Evolutionary conservation across 1,140 invertebrate species (phyloP), one percentile per base, ranked within the genome.

Genomic region (Macrostomum lignano): DNA sequence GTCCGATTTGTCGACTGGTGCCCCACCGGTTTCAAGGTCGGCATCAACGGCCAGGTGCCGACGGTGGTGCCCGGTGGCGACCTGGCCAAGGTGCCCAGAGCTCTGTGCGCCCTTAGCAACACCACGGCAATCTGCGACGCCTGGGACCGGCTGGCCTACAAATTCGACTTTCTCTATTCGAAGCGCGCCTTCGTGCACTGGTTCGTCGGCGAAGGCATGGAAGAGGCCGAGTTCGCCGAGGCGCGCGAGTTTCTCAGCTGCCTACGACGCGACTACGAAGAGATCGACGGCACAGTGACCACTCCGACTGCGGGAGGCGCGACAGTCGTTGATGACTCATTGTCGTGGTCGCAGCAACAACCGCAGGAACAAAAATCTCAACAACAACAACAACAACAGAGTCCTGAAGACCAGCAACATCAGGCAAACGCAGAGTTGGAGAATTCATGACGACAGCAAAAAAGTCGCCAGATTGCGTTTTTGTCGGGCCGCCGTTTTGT

Each of bases 31-130:
- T 74, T 75, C 55, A 75, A 63, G 43, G 53, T 60, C 19, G 37
- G 33, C 2, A 31, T 38, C 1, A 51, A 51, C 36, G 46, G 45
- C 31, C 49, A 51, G 32, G 42, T 46, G 7, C 44, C 49, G 21
- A 43, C 42, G 14, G 40, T 41, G 21, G 42, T 53, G 6, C 49
- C 48, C 17, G 47, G 49, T 19, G 45, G 47, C 3, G 47, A 49
- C 32, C 33, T 49, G 21, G 47, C 47, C 3, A 43, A 45, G 19
- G 42, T 52, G 14, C 47, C 42, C 19, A 44, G 61, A 32, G 62
- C 61, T 14, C 57, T 64, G 7, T 44, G 73, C 68, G 72, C 48
- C 73, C 55, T 79, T 49, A 72, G 67, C 25, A 79, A 78, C 47
- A 77, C 74, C 1, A 79, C 74, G 23, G 70, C 44, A 7, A 40